phyloP scores from a whole-genome alignment of 2,113 vertebrate genomes.

The Neopipo cinnamomea region DNA sequence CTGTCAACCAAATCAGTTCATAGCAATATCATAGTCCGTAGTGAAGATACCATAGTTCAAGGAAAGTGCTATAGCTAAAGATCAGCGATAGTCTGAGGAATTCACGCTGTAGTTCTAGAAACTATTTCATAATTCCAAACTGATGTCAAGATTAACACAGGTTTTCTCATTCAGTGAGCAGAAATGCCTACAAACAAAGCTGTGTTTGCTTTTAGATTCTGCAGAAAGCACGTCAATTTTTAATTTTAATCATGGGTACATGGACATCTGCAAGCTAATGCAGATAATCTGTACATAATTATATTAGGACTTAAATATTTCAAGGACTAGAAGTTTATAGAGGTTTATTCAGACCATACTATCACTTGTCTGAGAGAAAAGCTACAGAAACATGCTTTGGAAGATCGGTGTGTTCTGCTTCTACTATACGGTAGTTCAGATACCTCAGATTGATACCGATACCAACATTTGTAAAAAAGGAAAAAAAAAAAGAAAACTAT shows the following conservation, averaged over 20 bases:
- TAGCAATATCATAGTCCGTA: background rate
- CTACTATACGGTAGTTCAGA: background rate
- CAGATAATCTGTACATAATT: background rate
- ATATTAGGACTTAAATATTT: background rate
- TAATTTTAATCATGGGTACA: background rate
- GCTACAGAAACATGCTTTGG: background rate
- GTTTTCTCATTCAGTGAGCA: background rate
- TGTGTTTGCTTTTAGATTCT: background rate
- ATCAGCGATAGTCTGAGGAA: background rate
- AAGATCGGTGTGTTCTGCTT: background rate
- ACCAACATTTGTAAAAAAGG: background rate
- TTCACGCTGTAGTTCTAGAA: background rate
- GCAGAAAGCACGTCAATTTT: background rate
- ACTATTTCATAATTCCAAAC: background rate
- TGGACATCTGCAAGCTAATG: constrained; percentile 13
- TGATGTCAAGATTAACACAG: background rate
- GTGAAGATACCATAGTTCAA: background rate
- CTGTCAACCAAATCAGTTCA: background rate
- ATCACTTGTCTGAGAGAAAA: background rate
- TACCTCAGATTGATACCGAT: background rate
- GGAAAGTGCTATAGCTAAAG: background rate
- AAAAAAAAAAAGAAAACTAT: background rate
- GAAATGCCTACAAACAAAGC: background rate
- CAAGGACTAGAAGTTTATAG: background rate
- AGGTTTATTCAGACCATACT: background rate